Evolutionary conservation across 64 coral and sea anemone genomes (phyloP).

Genomic region (Trachythela sp.): DNA sequence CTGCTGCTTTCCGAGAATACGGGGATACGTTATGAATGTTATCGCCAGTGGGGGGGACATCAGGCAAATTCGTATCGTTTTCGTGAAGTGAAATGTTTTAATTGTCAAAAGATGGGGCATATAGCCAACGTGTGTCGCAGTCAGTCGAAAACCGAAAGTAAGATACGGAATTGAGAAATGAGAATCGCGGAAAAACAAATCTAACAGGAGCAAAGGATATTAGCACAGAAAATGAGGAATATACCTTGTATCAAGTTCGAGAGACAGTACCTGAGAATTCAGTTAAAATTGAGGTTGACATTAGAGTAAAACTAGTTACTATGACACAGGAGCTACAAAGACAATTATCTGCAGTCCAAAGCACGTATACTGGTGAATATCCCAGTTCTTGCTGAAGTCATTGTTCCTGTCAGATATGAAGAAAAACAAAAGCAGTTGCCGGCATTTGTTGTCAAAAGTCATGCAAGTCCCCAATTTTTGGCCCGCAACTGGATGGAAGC

Average conservation of each 20-base stretch:
- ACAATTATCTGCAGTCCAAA: constrained; percentile 29
- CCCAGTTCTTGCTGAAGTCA: neutral
- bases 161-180: too few species aligned
- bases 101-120: neutral
- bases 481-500: neutral
- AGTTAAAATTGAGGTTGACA: too few species aligned
- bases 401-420: neutral
- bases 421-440: neutral
- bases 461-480: too few species aligned
- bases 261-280: neutral
- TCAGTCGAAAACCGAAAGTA: neutral
- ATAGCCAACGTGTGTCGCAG: neutral
- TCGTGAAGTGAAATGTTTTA: neutral
- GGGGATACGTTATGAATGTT: too few species aligned
- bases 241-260: neutral
- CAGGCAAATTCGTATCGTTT: neutral
- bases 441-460: neutral
- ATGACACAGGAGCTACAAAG: constrained; percentile 24
- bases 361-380: constrained; percentile 34
- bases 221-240: neutral
- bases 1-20: too few species aligned
- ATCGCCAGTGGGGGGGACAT: neutral
- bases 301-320: neutral
- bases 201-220: neutral
- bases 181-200: neutral